Evolutionary conservation across 2,888 invertebrate genomes (phyloP), one percentile per base, ranked within the genome.

Genomic region (Agrotis puta): DNA sequence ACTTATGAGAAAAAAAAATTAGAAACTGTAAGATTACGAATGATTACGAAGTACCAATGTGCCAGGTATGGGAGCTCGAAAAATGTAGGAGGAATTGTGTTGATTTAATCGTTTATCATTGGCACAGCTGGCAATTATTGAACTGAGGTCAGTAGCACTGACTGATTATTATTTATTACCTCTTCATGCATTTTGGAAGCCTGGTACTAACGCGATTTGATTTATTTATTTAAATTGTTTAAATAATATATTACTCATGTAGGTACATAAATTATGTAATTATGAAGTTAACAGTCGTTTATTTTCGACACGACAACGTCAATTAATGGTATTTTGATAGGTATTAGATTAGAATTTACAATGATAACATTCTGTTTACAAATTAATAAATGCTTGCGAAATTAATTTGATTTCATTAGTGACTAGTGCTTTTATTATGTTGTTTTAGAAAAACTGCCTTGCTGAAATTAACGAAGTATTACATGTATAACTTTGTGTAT

Each of bases 221-320:
- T 85, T 88, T 86, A 88, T 87, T 87, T 88, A 88, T 87, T 84
- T 84, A 80, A 80, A 81, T 84, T 80, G 72, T 81, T 64, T 70
- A 61, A 79, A 50, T 74, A 24, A 51, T 48, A 47, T 58, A 39
- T 16, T 64, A 54, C 39, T 39, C 39, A 33, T 7, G 7, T 33
- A 33, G 4, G 4, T 33, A 33, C 33, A 7, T 33, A 33, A 33
- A 33, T 33, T 33, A 33, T 33, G 33, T 33, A 33, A 1, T 7
- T 33, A 33, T n/a, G n/a, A n/a, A n/a, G n/a, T n/a, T n/a, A n/a
- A n/a, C n/a, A 45, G 54, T 57, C 22, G 54, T 24, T 24, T 33
- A 24, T 13, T 0, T 27, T 18, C 7, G 18, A 47, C 18, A 65
- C 47, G 33, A 2, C 4, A 22, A 9, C 39, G 24, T 20, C 58